phyloP scores from a whole-genome alignment of 2,797 vertebrate genomes.

The Channallabes apus region DNA sequence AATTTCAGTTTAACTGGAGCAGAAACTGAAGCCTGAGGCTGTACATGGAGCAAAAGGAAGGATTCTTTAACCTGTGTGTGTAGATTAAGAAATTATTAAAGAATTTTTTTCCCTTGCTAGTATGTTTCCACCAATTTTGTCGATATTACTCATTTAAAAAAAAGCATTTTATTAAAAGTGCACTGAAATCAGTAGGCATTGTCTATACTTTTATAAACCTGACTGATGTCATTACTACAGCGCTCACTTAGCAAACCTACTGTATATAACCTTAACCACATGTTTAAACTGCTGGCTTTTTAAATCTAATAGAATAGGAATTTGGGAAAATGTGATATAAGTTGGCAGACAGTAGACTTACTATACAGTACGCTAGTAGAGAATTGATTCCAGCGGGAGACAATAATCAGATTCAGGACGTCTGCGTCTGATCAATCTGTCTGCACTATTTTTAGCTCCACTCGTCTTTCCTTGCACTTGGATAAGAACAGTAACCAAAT shows the following conservation, averaged over 20 bases:
- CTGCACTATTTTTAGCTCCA: conserved; percentile 9
- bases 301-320: neutral
- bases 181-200: neutral
- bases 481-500: neutral
- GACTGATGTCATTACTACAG: neutral
- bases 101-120: neutral
- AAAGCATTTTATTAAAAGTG: neutral
- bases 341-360: neutral
- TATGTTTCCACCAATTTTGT: neutral
- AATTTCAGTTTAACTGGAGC: conserved; percentile 90
- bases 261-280: neutral
- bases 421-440: neutral
- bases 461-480: neutral
- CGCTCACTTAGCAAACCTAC: neutral
- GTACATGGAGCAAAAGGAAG: conserved; percentile 82
- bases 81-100: neutral
- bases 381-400: neutral
- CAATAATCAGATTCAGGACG: conserved; percentile 1
- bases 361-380: too few relatives aligned
- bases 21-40: conserved; percentile 82
- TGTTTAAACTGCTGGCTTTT: neutral
- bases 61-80: conserved; percentile 76
- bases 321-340: neutral
- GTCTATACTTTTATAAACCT: neutral
- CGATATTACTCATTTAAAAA: neutral